phyloP scores from a whole-genome alignment of 2,888 invertebrate genomes.

The Caenorhabditis angaria region DNA sequence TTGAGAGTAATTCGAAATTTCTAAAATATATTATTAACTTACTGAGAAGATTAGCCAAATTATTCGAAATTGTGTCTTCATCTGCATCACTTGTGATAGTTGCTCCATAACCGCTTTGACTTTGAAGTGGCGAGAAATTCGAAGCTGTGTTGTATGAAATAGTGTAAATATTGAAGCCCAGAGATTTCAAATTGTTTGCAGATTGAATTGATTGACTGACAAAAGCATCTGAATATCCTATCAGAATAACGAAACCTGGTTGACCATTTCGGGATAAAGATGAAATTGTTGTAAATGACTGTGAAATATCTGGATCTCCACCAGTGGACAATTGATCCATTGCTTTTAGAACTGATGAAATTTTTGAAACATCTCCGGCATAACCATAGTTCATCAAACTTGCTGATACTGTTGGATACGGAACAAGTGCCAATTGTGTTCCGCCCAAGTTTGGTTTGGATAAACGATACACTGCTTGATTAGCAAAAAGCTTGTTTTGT shows the following conservation, averaged over 20 bases:
- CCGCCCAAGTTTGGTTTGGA: neutral
- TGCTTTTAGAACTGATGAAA: neutral
- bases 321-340: neutral
- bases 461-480: conserved; percentile 15
- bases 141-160: conserved; percentile 18
- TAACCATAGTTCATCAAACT: conserved; percentile 15
- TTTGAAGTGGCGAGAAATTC: conserved; percentile 7
- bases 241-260: conserved; percentile 26
- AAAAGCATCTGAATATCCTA: conserved; percentile 12
- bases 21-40: conserved; percentile 9
- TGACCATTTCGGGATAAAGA: conserved; percentile 2
- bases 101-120: conserved; percentile 12
- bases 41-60: conserved; percentile 22
- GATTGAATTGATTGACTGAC: conserved; percentile 14
- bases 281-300: conserved; percentile 16
- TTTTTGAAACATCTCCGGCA: neutral
- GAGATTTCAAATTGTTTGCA: conserved; percentile 9
- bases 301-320: neutral
- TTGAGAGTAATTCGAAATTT: conserved; percentile 5
- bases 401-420: conserved; percentile 9
- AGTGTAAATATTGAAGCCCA: conserved; percentile 24
- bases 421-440: conserved; percentile 24
- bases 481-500: conserved; percentile 14
- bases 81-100: conserved; percentile 15
- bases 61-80: conserved; percentile 6